Evolutionary conservation across 1,140 invertebrate species (phyloP).

Genomic region (Pentalonia nigronervosa): DNA sequence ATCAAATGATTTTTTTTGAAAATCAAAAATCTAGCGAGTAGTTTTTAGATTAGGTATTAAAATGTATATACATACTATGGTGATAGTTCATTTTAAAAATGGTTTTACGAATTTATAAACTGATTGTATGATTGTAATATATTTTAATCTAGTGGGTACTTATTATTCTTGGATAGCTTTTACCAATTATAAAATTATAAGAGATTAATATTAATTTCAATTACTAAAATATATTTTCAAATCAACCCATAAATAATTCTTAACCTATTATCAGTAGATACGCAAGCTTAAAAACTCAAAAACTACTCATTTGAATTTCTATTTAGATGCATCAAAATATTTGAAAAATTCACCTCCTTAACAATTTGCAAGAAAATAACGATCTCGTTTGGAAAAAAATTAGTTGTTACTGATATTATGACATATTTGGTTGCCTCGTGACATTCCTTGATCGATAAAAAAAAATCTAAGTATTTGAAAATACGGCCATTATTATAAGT

Average conservation of each 20-base stretch:
- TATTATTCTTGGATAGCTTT: neutral
- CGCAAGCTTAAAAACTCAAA: neutral
- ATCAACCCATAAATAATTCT: neutral
- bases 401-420: neutral
- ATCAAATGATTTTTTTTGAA: neutral
- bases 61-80: too few species aligned
- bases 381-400: neutral
- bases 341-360: neutral
- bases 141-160: neutral
- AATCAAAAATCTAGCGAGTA: too few species aligned
- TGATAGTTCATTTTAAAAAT: too few species aligned
- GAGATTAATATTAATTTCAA: neutral
- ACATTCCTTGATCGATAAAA: neutral
- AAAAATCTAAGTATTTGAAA: too few species aligned
- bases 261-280: neutral
- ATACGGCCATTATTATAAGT: too few species aligned
- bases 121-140: too few species aligned
- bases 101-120: too few species aligned
- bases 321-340: neutral
- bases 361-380: neutral
- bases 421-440: neutral
- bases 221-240: neutral
- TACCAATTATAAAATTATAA: neutral
- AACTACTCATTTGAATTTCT: neutral
- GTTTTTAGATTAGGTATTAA: too few species aligned